phyloP scores from a whole-genome alignment of 2,797 vertebrate species.

The Pelochelys cantorii region DNA sequence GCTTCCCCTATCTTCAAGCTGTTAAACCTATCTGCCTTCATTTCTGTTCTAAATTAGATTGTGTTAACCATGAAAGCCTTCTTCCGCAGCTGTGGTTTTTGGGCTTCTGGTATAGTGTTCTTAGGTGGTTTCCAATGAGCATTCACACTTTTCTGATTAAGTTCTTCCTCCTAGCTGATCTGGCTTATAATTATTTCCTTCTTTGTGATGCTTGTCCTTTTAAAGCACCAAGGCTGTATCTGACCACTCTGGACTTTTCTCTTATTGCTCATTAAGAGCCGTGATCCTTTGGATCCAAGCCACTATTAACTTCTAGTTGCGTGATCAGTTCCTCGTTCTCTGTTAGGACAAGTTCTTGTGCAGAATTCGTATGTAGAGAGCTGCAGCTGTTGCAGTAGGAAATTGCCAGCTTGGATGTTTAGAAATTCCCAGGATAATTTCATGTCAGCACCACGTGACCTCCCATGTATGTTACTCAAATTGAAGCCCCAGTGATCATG shows the following conservation, averaged over 20 bases:
- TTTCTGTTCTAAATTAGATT: neutral
- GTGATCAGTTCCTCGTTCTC: neutral
- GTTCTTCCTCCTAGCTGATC: neutral
- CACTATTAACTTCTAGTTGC: neutral
- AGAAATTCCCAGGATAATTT: neutral
- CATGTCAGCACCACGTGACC: accelerated
- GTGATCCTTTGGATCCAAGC: neutral
- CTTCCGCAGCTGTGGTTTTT: neutral
- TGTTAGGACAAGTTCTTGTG: neutral
- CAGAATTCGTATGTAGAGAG: neutral
- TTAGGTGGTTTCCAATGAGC: too few species aligned
- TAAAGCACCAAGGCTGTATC: neutral
- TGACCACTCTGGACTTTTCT: neutral
- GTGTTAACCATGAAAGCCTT: neutral
- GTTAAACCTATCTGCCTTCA: neutral
- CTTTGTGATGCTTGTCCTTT: neutral
- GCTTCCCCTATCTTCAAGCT: neutral
- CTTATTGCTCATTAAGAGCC: neutral
- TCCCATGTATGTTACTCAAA: neutral
- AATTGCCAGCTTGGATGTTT: neutral
- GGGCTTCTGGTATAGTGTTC: neutral
- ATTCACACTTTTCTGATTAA: neutral
- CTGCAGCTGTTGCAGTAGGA: neutral
- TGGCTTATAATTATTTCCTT: neutral
- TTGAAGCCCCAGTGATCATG: neutral